phyloP scores from a whole-genome alignment of 1,140 invertebrate species.

The Grapholita molesta region DNA sequence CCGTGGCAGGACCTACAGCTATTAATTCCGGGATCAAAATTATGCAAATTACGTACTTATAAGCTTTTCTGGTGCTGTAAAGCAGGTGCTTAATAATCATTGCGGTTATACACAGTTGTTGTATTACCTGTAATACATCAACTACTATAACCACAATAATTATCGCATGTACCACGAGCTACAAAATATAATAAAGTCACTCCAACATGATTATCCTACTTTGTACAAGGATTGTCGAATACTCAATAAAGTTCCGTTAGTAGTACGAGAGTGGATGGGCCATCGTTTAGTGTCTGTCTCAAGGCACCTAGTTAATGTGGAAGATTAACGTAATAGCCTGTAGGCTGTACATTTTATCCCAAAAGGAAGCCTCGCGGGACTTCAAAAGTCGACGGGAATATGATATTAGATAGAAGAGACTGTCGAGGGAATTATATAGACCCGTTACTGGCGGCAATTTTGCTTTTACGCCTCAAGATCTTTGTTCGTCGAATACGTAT shows the following conservation, averaged over 20 bases:
- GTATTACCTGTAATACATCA: neutral
- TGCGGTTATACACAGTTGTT: neutral
- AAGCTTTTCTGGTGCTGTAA: too few species aligned
- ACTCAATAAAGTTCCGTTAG: neutral
- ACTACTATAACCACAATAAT: too few species aligned
- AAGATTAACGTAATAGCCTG: slow-evolving; percentile 9
- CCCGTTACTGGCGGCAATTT: slow-evolving; percentile 6
- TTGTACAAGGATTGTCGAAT: neutral
- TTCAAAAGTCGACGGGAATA: neutral
- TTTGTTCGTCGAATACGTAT: neutral
- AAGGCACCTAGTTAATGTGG: slow-evolving; percentile 3
- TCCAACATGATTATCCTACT: neutral
- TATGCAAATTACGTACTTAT: neutral
- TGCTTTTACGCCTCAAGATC: neutral
- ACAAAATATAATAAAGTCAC: neutral
- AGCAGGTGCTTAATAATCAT: too few species aligned
- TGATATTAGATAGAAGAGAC: neutral
- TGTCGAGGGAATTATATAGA: neutral
- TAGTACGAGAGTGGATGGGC: neutral
- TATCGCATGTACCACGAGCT: neutral
- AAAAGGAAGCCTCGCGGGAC: neutral
- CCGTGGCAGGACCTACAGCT: neutral
- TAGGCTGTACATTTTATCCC: slow-evolving; percentile 12
- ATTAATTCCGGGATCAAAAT: neutral
- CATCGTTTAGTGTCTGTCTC: neutral